Base-by-base conservation (phyloP, 2,797 vertebrate genomes). In the Epinephelus coioides region DNA sequence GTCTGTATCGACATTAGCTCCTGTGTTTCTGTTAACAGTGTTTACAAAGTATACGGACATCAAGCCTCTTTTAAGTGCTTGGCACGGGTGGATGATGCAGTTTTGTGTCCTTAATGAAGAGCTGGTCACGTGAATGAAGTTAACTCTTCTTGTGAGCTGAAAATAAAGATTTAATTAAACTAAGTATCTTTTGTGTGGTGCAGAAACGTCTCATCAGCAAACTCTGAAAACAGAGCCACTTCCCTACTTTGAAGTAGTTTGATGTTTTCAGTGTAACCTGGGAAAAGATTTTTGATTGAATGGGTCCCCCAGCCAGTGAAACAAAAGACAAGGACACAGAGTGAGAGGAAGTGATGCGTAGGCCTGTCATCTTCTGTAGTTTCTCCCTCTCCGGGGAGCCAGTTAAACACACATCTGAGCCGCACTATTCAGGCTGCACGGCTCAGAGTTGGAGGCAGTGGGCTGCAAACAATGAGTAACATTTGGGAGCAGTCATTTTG, bases 391-490 rank as follows among this genome's bases (percentile, higher is more conserved):
- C 86, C 40, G 10, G 90, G 86, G 90, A 91, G 82, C 85, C 81
- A 79, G 87, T 89, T 93, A 94, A 92, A 93, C 86, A 91, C 89
- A 91, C 83, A 84, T 90, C 86, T 82, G 79, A 89, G 78, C 71
- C 17, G 4, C 76, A 69, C 75, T 74, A 46, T 85, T 88, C 82
- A 86, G 82, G 82, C 83, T 65, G 82, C 76, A 18, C 30, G 7
- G 73, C 83, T 76, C 69, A 4, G 77, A 78, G 77, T 83, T 63
- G 73, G 88, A 92, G 81, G 83, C 76, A 88, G 89, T 78, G 82
- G 78, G 79, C 84, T 77, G 84, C 64, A 88, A 84, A 89, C 85
- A 86, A 69, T 81, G 73, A 88, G 72, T 69, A 89, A 78, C 87
- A 84, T 90, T 88, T 87, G 79, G 69, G 59, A 83, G 77, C 73